These are phyloP conservation scores for Valencia hispanica DNA, from an alignment of 2,797 vertebrate species.

Conservation along the genomic window DNA sequence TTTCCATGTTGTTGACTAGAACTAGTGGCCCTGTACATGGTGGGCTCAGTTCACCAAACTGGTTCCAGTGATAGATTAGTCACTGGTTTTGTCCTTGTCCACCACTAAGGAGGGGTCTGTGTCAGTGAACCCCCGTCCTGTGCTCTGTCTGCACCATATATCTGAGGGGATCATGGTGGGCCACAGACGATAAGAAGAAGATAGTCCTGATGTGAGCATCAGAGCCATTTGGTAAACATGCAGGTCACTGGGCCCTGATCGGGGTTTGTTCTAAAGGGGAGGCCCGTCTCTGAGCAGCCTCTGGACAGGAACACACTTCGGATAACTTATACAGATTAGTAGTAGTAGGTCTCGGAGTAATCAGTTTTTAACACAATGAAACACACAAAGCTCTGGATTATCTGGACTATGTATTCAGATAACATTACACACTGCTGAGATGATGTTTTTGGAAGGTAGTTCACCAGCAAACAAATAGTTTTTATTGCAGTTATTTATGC, in stretches of 20 bases:
- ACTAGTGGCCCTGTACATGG: background rate
- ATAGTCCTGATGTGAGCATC: background rate
- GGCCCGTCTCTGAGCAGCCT: background rate
- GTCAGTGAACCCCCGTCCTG: background rate
- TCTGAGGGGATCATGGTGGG: background rate
- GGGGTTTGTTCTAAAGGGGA: background rate
- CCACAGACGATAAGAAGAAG: background rate
- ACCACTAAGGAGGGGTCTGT: background rate
- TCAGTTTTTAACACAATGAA: background rate
- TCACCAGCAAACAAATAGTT: constrained; percentile 9
- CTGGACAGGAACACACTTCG: background rate
- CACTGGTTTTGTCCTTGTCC: background rate
- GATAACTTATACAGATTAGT: background rate
- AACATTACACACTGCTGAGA: background rate
- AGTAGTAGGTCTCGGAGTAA: background rate
- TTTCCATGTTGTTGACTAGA: background rate
- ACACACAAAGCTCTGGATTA: background rate
- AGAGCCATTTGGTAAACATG: background rate
- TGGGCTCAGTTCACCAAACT: background rate
- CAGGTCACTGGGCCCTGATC: background rate
- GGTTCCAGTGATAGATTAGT: background rate
- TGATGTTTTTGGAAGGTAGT: constrained; percentile 8
- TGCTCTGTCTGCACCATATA: background rate
- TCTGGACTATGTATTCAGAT: background rate
- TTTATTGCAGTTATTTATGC: constrained; percentile 24